Evolutionary conservation across 1,140 invertebrate genomes (phyloP).

Genomic region (Drosophila kepulauana): DNA sequence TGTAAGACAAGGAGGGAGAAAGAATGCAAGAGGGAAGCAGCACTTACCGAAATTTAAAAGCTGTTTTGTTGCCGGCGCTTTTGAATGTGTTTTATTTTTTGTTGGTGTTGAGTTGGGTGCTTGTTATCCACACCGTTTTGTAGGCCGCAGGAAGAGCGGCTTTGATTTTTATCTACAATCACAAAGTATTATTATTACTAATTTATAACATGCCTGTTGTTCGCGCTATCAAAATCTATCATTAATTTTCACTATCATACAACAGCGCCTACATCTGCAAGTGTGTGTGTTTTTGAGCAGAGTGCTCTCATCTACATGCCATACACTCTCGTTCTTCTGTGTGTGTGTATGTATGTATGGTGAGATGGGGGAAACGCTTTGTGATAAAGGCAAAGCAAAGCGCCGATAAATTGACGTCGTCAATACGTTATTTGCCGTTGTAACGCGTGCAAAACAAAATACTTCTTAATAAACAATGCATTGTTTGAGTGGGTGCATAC

Average conservation of each 20-base stretch:
- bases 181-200: conserved; percentile 47
- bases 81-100: conserved; percentile 21
- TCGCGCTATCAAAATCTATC: conserved; percentile 25
- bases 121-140: conserved; percentile 12
- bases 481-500: conserved; percentile 9
- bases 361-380: conserved; percentile 15
- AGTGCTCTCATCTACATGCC: conserved; percentile 19
- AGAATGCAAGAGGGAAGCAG: neutral
- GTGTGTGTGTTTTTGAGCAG: conserved; percentile 19
- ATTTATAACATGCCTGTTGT: conserved; percentile 7
- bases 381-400: conserved; percentile 60
- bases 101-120: neutral
- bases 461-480: conserved; percentile 27
- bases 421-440: conserved; percentile 34
- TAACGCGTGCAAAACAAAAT: conserved; percentile 51
- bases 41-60: conserved; percentile 38
- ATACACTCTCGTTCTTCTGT: neutral
- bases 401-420: conserved; percentile 43
- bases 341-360: conserved; percentile 9
- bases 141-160: conserved; percentile 38
- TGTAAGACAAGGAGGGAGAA: neutral
- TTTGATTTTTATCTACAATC: conserved; percentile 46
- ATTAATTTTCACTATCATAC: conserved; percentile 13
- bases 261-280: neutral
- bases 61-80: conserved; percentile 16